A percentile compares a stretch with the other conserved stretches of the same genome.
Conservation (phyloP, 2,113 vertebrate species). For the Garra rufa region DNA sequence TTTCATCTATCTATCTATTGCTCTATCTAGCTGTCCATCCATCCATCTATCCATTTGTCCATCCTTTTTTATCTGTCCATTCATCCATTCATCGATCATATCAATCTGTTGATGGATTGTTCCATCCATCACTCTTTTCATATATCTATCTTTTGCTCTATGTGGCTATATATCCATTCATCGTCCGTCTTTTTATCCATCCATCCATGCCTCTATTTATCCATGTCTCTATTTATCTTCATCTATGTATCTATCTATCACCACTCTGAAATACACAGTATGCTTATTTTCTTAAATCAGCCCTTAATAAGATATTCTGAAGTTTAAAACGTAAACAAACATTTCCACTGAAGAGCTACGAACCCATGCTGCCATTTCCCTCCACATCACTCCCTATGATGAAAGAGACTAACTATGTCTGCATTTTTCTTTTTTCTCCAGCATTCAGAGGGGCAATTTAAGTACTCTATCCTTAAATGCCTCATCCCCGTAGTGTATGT, state of each 20-base stretch:
- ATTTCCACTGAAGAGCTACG: not conserved
- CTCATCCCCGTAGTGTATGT: constrained; percentile 2
- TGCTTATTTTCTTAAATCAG: not conserved
- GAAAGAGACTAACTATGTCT: not conserved
- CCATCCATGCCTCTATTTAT: not conserved
- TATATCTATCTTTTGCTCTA: too few species aligned
- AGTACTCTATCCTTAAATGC: not conserved
- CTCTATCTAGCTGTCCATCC: too few species aligned
- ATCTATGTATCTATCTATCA: too few species aligned
- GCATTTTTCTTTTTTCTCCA: not conserved
- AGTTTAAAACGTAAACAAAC: not conserved
- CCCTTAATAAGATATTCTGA: not conserved
- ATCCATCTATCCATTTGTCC: too few species aligned
- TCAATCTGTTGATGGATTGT: not conserved
- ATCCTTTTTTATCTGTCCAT: too few species aligned
- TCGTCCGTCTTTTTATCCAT: not conserved
- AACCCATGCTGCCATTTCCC: not conserved
- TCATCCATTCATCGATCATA: not conserved
- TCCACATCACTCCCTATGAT: not conserved
- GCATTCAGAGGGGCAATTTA: constrained; percentile 19
- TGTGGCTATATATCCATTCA: too few species aligned
- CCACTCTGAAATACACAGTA: not conserved
- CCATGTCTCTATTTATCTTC: not conserved
- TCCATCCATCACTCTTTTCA: too few species aligned
- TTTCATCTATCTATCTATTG: too few species aligned